Evolutionary conservation across 1,140 invertebrate species (phyloP), one percentile per base, ranked within the genome.

Genomic region (Homalodisca vitripennis): DNA sequence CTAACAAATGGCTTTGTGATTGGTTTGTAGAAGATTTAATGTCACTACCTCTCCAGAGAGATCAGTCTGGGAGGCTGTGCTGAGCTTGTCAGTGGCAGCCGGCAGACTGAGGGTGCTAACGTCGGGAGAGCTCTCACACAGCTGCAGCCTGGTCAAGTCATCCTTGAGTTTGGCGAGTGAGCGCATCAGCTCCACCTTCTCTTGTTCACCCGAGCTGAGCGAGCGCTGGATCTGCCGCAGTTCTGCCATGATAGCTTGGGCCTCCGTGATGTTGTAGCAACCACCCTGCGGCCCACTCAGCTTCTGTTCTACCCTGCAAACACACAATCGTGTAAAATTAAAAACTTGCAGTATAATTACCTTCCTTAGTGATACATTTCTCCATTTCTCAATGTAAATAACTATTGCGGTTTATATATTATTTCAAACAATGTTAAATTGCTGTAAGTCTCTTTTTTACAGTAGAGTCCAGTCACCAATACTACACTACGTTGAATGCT

Each of bases 11-110:
- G n/a, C n/a, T n/a, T n/a, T n/a, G n/a, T n/a, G n/a, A n/a, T n/a
- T n/a, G n/a, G n/a, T n/a, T n/a, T n/a, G n/a, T n/a, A n/a, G n/a
- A n/a, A n/a, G n/a, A n/a, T n/a, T n/a, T n/a, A 22, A 64, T 67
- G 14, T 20, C 74, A 73, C 75, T 79, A 87, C 85, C 79, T 98
- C 95, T 34, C 94, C 93, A 53, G 92, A 94, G 14, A 98, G 83
- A 80, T 98, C 95, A 0, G 95, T 98, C 81, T 98, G 95, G 0
- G 95, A 97, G 34, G 95, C 95, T 10, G 94, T 95, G 77, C 90
- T 94, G 13, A 93, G 83, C 79, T 92, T 93, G 73, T 95, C 92
- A 20, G 48, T 68, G 10, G 66, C 32, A 74, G 89, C 88, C 10
- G 91, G 89, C 64, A 94, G 80, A 75, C 88, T 92, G 17, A 94